phyloP scores from a whole-genome alignment of 1,140 invertebrate genomes.

The Gerris buenoi region DNA sequence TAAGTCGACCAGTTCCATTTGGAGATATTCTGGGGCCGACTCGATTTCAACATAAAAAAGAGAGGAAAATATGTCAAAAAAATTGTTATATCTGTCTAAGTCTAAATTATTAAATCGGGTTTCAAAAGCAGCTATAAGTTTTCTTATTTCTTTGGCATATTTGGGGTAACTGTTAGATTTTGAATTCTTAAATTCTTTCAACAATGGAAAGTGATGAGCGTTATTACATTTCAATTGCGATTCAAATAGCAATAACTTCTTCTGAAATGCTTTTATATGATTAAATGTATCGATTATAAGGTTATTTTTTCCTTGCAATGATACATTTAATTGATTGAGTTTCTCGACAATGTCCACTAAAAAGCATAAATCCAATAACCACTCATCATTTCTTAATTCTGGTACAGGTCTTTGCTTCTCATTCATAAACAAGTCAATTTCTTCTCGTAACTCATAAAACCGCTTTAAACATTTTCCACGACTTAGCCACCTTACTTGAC shows the following conservation, averaged over 20 bases:
- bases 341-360: constrained; percentile 2
- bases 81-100: background rate
- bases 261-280: constrained; percentile 17
- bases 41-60: background rate
- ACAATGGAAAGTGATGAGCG: background rate
- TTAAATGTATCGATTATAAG: constrained; percentile 14
- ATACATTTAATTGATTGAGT: constrained; percentile 8
- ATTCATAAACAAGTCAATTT: constrained; percentile 3
- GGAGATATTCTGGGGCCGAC: background rate
- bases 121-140: background rate
- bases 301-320: constrained; percentile 16
- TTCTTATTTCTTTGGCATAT: background rate
- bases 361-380: constrained; percentile 10
- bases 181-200: constrained; percentile 1
- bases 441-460: constrained; percentile 6
- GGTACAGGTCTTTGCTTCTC: constrained; percentile 7
- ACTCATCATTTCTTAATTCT: constrained; percentile 18
- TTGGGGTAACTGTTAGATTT: background rate
- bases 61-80: background rate
- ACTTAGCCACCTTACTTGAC: constrained; percentile 25
- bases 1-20: constrained; percentile 11
- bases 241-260: constrained; percentile 17
- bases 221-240: background rate
- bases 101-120: background rate
- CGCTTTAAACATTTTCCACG: constrained; percentile 22